Conservation (phyloP, 2,113 vertebrate genomes). For the Poicephalus gulielmi region DNA sequence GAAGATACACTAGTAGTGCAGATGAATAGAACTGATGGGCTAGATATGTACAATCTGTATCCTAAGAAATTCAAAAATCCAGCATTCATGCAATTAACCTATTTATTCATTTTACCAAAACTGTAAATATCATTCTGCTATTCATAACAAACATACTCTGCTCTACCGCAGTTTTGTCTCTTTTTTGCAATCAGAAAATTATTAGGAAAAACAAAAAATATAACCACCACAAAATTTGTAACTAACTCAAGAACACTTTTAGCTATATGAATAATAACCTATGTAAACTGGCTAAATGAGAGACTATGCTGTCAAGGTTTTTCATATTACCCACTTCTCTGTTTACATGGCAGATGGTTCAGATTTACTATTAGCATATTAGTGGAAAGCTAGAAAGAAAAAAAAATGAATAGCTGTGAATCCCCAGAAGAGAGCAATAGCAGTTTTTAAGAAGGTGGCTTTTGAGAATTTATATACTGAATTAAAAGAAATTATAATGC, state of each 20-base stretch:
- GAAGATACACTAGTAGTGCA: background rate
- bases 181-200: background rate
- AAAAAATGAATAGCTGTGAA: background rate
- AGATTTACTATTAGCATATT: conserved; percentile 41
- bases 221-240: background rate
- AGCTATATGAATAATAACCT: conserved; percentile 26
- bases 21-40: background rate
- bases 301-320: conserved; percentile 10
- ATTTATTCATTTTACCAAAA: background rate
- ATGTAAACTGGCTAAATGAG: conserved; percentile 37
- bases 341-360: conserved; percentile 46
- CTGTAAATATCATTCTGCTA: background rate
- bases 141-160: background rate
- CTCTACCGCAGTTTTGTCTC: background rate
- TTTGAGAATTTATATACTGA: background rate
- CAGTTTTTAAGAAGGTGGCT: background rate
- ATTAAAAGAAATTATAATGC: background rate
- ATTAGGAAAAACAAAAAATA: background rate
- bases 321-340: background rate
- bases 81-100: background rate
- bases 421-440: background rate
- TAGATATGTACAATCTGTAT: background rate
- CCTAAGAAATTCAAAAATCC: background rate
- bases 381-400: background rate
- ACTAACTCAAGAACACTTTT: background rate